These are phyloP conservation scores for Hermaeophaga mercurialis DNA, from an alignment of 2,888 invertebrate species.

Conservation along the genomic window DNA sequence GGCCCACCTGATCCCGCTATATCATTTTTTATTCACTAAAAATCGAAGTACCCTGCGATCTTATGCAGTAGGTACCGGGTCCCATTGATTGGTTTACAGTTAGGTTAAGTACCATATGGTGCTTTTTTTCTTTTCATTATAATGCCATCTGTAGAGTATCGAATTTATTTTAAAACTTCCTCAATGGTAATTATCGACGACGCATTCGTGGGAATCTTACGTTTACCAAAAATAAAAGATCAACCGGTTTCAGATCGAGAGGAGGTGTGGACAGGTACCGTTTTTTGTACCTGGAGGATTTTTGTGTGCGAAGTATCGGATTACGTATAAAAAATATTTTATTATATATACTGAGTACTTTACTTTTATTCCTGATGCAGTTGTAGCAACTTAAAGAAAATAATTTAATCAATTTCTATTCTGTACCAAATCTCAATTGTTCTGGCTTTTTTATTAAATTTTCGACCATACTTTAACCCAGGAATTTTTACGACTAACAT, in stretches of 20 bases:
- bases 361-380: too few relatives aligned
- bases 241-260: slow-evolving; percentile 17
- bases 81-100: slow-evolving; percentile 15
- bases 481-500: too few relatives aligned
- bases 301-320: slow-evolving; percentile 10
- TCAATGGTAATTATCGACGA: slow-evolving; percentile 29
- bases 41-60: not conserved
- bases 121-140: slow-evolving; percentile 9
- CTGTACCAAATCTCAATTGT: too few relatives aligned
- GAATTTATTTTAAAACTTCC: slow-evolving; percentile 32
- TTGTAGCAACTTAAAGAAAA: too few relatives aligned
- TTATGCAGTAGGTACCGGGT: not conserved
- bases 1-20: too few relatives aligned
- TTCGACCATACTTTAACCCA: too few relatives aligned
- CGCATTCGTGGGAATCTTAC: slow-evolving; percentile 31
- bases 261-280: slow-evolving; percentile 14
- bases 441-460: too few relatives aligned
- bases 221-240: slow-evolving; percentile 11
- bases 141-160: slow-evolving; percentile 34
- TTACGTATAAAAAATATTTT: slow-evolving; percentile 6
- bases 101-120: slow-evolving; percentile 25
- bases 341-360: too few relatives aligned
- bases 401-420: too few relatives aligned
- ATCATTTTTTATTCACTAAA: too few relatives aligned
- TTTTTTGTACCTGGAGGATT: slow-evolving; percentile 22